Conservation (phyloP, 2,888 invertebrate genomes). For the Lycophotia porphyrea region DNA sequence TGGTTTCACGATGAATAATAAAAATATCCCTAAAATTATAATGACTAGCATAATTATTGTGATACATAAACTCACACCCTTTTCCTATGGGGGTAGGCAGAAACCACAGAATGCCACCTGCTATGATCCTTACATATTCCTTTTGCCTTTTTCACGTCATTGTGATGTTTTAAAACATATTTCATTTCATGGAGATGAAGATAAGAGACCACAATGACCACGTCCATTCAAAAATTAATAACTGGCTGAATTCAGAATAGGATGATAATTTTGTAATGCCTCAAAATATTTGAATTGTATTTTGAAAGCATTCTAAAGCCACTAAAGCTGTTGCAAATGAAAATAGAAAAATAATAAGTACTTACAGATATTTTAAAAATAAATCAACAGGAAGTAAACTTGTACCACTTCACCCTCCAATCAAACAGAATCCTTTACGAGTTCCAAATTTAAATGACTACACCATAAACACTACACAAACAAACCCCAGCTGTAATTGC, state of each 20-base stretch:
- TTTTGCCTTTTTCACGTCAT: too few species aligned
- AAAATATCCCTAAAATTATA: neutral
- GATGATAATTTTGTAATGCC: neutral
- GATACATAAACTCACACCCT: too few species aligned
- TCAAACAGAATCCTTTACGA: slow-evolving; percentile 46
- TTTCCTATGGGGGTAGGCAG: too few species aligned
- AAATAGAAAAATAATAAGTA: neutral
- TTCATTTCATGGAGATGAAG: neutral
- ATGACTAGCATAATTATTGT: too few species aligned
- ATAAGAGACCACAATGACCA: neutral
- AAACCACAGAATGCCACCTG: too few species aligned
- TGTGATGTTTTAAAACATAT: neutral
- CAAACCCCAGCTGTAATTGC: slow-evolving; percentile 75
- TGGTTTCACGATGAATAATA: neutral
- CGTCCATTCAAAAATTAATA: neutral
- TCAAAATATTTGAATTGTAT: neutral
- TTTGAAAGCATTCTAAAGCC: neutral
- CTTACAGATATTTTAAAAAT: slow-evolving; percentile 33
- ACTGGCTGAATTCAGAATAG: neutral
- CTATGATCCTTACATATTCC: too few species aligned
- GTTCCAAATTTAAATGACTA: slow-evolving; percentile 67
- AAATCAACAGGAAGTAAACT: slow-evolving; percentile 50
- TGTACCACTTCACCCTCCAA: slow-evolving; percentile 51
- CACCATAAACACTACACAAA: slow-evolving; percentile 75
- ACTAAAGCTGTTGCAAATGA: neutral